Base-by-base conservation (phyloP, 2,113 vertebrate species). In the Odocoileus virginianus region DNA sequence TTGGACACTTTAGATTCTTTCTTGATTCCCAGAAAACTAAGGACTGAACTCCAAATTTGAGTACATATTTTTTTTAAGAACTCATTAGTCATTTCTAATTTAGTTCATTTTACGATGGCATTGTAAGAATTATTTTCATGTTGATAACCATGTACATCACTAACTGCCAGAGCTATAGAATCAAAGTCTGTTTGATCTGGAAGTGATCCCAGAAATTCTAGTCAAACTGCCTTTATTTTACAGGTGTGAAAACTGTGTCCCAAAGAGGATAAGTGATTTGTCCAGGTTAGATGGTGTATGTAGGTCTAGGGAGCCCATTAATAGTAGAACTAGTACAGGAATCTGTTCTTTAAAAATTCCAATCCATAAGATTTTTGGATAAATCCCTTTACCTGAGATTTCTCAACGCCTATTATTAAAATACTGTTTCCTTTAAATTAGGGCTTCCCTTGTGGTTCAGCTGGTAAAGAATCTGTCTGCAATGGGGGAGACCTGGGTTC, bases 21-120 rank as follows among this genome's bases (percentile, higher is more conserved):
- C 4, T 71, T 89, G 61, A 36, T 54, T 82, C 67, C 91, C 43
- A 95, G 58, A 96, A 94, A 97, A 93, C 87, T 78, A 8, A 96
- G 25, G 7, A 92, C 5, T 40, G 16, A 94, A 74, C 9, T 85
- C 30, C 67, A 95, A 92, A 95, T 86, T 27, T 57, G 10, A 95
- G 15, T 15, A 58, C 3, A 1, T 76, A 27, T 58, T 89, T 81
- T 93, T 43, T 43, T 23, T 0, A 23, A n/a, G 57, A 91, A 82
- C 28, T 43, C 76, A 30, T 4, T 81, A 40, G 8, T 76, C 36
- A 86, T 57, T 19, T 47, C 40, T 87, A 74, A 93, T 50, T 84
- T 95, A 84, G 45, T 58, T 93, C 16, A 64, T 60, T 94, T 87
- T 79, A 15, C n/a, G 28, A n/a, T 91, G 19, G 19, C 16, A 30